Conservation (phyloP, 2,888 invertebrate genomes). For the Synanthedon myopaeformis region DNA sequence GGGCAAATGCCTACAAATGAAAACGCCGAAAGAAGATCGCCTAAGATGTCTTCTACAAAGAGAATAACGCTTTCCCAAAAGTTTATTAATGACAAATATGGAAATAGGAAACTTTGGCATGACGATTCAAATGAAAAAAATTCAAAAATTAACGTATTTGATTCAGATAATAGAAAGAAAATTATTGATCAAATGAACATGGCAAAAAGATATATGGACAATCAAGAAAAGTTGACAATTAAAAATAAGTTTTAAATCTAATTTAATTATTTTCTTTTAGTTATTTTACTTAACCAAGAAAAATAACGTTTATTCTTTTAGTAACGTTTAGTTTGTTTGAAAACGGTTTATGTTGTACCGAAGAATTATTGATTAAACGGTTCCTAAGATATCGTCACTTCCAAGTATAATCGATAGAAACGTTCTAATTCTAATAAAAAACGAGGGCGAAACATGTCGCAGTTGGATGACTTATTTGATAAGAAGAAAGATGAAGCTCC, state of each 20-base stretch:
- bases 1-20: constrained; percentile 53
- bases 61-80: constrained; percentile 62
- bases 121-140: constrained; percentile 47
- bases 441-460: constrained; percentile 65
- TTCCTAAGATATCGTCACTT: constrained; percentile 26
- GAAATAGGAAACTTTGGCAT: constrained; percentile 59
- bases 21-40: constrained; percentile 44
- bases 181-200: constrained; percentile 45
- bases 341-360: too few species aligned
- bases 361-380: constrained; percentile 39
- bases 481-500: constrained; percentile 89
- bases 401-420: constrained; percentile 42
- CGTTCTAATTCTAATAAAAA: constrained; percentile 3
- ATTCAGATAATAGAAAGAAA: constrained; percentile 49
- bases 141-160: constrained; percentile 36
- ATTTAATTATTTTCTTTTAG: not conserved
- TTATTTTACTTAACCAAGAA: not conserved
- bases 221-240: constrained; percentile 30
- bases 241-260: constrained; percentile 28
- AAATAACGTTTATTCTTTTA: too few species aligned
- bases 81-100: constrained; percentile 67
- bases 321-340: too few species aligned
- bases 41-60: constrained; percentile 43
- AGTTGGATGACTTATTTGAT: constrained; percentile 84
- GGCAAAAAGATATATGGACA: constrained; percentile 30